Evolutionary conservation across 1,140 invertebrate genomes (phyloP).

Genomic region (Drosophila athabasca): DNA sequence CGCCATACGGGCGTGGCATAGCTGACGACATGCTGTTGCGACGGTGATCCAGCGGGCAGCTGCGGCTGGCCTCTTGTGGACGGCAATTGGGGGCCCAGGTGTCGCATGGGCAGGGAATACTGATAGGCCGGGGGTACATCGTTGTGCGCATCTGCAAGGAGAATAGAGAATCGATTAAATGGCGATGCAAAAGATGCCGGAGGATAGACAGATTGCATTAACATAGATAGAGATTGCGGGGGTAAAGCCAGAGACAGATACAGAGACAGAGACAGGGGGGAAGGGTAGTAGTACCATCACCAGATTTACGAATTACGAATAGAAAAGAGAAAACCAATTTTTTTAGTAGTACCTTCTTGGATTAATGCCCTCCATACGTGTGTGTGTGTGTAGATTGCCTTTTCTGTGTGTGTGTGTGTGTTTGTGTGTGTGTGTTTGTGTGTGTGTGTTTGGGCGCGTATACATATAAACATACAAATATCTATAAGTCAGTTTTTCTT

Average conservation of each 20-base stretch:
- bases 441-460: background rate
- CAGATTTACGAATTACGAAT: slow-evolving; percentile 12
- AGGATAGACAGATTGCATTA: background rate
- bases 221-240: background rate
- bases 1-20: slow-evolving; percentile 67
- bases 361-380: slow-evolving; percentile 33
- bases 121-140: slow-evolving; percentile 68
- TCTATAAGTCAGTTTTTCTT: too few relatives aligned
- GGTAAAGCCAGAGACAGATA: background rate
- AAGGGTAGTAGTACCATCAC: slow-evolving; percentile 16
- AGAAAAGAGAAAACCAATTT: slow-evolving; percentile 9
- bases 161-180: background rate
- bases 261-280: background rate
- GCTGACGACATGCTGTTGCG: slow-evolving; percentile 6
- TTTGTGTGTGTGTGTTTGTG: slow-evolving; percentile 10
- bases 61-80: slow-evolving; percentile 27
- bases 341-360: slow-evolving; percentile 52
- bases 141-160: slow-evolving; percentile 25
- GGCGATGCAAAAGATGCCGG: background rate
- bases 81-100: slow-evolving; percentile 24
- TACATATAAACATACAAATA: slow-evolving; percentile 3
- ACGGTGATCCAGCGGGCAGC: background rate
- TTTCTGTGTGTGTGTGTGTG: slow-evolving; percentile 11
- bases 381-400: slow-evolving; percentile 8
- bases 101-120: slow-evolving; percentile 63